Evolutionary conservation across 2,797 vertebrate genomes (phyloP), one percentile per base, ranked within the genome.

Genomic region (Moxostoma hubbsi): DNA sequence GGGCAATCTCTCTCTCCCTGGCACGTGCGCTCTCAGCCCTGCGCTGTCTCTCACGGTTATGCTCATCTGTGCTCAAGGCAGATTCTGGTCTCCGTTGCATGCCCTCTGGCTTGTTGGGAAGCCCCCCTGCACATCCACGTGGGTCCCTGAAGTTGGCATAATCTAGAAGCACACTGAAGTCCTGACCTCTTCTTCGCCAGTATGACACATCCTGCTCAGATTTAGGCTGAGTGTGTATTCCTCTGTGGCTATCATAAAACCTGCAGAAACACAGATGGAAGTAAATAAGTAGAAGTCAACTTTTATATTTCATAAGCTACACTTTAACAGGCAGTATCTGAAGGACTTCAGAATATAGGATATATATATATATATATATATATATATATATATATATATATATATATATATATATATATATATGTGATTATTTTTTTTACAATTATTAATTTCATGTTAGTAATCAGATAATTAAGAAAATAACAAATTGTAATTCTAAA

Each of bases 181-280:
- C 96, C 80, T 95, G 97, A 57, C 96, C 96, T 89, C 93, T 94
- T 89, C 97, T 95, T 86, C 96, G 95, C 97, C 96, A 95, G 81
- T 94, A 96, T 81, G 93, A 87, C 6, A 97, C 93, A 72, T 96
- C 93, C 62, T 90, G 93, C 47, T 92, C 87, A 6, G 85, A 75
- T 89, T 93, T 96, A 67, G 92, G 89, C 84, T 94, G 93, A 71
- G 85, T 78, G 82, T 90, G 91, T 64, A 90, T 88, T 76, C 91
- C 89, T 82, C 91, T 93, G 0, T 93, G 88, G 65, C 87, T 89
- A 67, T 94, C 93, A 77, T 90, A 93, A 84, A 93, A 93, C 86
- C 94, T 95, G 85, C 77, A 80, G 36, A 36, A 77, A 87, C 7
- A 86, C 4, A 86, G n/a, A 82, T 2, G 77, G 46, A 55, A 47